Evolutionary conservation across 1,140 invertebrate genomes (phyloP).

Genomic region (Pantala flavescens): DNA sequence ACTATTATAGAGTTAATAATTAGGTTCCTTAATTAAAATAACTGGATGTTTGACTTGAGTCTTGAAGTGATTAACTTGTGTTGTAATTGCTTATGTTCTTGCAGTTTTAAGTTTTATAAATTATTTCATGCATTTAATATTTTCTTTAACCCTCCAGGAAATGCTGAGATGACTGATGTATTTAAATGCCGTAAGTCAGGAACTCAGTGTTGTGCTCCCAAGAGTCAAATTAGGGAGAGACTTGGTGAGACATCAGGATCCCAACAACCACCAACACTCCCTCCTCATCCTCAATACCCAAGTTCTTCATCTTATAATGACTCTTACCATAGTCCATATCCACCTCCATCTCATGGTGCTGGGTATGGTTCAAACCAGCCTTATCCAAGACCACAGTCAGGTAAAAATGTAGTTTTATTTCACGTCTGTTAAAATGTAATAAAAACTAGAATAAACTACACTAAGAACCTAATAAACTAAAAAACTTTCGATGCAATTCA

Average conservation of each 20-base stretch:
- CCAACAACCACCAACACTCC: constrained; percentile 33
- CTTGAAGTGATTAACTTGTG: no score
- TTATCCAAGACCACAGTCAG: neutral
- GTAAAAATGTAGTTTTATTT: no score
- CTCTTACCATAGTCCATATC: neutral
- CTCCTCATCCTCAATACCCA: neutral
- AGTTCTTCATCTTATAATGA: neutral
- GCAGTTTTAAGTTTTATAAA: no score
- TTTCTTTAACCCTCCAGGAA: constrained; percentile 43
- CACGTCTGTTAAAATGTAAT: no score
- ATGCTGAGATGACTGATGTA: constrained; percentile 77
- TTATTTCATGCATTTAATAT: no score
- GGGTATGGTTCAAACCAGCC: neutral
- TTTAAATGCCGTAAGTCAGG: constrained; percentile 75
- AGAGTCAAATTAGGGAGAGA: constrained; percentile 65
- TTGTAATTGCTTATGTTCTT: no score
- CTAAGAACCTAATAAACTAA: no score
- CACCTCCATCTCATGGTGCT: neutral
- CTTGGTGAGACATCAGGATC: constrained; percentile 26
- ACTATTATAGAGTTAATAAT: no score
- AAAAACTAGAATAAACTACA: no score
- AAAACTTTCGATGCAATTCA: no score
- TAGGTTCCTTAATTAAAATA: no score
- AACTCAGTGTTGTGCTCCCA: constrained; percentile 77
- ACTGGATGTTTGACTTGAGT: no score